phyloP scores from a whole-genome alignment of 1,140 invertebrate species.

The Tribolium castaneum region DNA sequence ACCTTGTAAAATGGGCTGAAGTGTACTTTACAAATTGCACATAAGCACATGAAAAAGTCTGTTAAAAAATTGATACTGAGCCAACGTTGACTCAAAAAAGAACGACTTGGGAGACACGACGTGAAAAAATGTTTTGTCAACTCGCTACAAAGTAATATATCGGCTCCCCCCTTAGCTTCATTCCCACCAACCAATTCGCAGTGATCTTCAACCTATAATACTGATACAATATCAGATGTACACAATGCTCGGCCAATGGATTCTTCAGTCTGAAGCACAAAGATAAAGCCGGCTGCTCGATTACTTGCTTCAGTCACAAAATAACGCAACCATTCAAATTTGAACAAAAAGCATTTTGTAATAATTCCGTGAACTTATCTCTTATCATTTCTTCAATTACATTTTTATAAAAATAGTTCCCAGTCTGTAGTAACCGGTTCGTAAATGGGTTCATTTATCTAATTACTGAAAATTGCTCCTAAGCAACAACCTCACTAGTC shows the following conservation, averaged over 20 bases:
- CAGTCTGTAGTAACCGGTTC: too few relatives aligned
- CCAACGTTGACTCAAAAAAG: background rate
- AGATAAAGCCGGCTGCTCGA: background rate
- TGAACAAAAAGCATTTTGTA: background rate
- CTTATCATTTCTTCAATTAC: background rate
- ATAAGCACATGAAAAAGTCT: constrained; percentile 47
- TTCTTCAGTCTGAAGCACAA: background rate
- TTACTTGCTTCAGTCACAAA: too few relatives aligned
- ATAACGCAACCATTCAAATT: background rate
- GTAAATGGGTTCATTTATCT: background rate
- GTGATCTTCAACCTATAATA: constrained; percentile 34
- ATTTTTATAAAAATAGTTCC: too few relatives aligned
- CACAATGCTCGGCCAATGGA: background rate
- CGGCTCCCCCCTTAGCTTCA: background rate
- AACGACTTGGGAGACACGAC: background rate
- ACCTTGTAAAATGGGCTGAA: constrained; percentile 39
- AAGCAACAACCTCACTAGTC: background rate
- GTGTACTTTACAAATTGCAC: background rate
- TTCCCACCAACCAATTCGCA: background rate
- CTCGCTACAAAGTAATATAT: constrained; percentile 1
- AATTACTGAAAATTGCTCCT: background rate
- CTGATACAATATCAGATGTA: constrained; percentile 37
- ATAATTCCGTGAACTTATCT: background rate
- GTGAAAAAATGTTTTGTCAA: background rate
- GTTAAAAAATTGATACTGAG: constrained; percentile 18